Conservation (phyloP, 2,113 vertebrate species). For the Silurus glanis region DNA sequence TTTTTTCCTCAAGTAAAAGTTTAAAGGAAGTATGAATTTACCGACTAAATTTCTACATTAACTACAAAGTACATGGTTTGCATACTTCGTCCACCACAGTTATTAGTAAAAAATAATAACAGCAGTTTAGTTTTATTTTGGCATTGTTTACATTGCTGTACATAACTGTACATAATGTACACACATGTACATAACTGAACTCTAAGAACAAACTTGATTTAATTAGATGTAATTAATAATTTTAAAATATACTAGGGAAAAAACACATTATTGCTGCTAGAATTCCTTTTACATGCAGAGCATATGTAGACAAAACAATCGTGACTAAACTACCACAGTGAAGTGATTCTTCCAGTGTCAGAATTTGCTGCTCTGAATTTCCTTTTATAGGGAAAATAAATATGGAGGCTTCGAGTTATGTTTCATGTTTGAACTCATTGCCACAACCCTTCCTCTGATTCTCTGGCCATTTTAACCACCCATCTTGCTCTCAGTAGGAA, state of each 20-base stretch:
- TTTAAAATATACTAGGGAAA: background rate
- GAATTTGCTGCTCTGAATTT: conserved; percentile 57
- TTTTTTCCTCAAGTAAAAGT: too few species aligned
- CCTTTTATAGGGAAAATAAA: conserved; percentile 35
- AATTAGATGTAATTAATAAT: background rate
- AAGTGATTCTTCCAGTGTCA: conserved; percentile 64
- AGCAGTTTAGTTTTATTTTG: too few species aligned
- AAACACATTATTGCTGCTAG: background rate
- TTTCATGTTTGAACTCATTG: background rate
- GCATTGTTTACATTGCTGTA: too few species aligned
- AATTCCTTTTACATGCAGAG: background rate
- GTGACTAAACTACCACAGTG: conserved; percentile 52
- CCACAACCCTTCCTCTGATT: background rate
- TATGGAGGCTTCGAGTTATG: background rate
- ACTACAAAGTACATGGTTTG: too few species aligned
- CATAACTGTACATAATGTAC: too few species aligned
- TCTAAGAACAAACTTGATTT: too few species aligned
- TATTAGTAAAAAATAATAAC: too few species aligned
- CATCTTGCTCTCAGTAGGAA: background rate
- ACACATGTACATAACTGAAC: too few species aligned
- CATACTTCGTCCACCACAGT: too few species aligned
- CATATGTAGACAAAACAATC: background rate
- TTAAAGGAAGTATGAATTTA: too few species aligned
- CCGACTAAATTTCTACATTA: too few species aligned
- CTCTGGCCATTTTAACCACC: background rate